A percentile compares a stretch with the other conserved stretches of the same genome.
Evolutionary conservation across 1,140 invertebrate species (phyloP).

Genomic region (Trissolcus basalis): DNA sequence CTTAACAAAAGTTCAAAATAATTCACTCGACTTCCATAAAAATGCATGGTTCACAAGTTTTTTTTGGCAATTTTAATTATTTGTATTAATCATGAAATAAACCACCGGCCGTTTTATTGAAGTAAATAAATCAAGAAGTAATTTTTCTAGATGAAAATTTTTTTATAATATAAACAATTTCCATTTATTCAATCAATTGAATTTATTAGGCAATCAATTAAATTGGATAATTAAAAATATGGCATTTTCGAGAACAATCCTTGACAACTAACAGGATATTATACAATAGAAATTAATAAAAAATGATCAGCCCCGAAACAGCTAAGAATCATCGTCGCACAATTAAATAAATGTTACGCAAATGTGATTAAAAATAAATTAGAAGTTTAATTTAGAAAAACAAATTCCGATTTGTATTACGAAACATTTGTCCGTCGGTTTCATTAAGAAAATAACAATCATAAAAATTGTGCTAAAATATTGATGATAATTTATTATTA

Average conservation of each 20-base stretch:
- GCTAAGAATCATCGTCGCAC: not conserved
- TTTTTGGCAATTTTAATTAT: too few species aligned
- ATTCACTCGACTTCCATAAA: too few species aligned
- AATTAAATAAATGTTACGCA: constrained; percentile 4
- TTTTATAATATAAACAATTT: too few species aligned
- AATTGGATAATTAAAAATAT: not conserved
- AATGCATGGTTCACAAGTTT: too few species aligned
- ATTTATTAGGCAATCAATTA: too few species aligned
- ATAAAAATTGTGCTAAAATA: not conserved
- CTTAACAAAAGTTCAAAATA: too few species aligned
- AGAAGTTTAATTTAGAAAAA: not conserved
- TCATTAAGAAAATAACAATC: not conserved
- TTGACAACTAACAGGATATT: not conserved
- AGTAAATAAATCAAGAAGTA: too few species aligned
- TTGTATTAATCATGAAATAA: too few species aligned
- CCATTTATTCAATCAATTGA: too few species aligned
- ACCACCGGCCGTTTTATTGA: too few species aligned
- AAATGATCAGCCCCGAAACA: not conserved
- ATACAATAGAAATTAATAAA: not conserved
- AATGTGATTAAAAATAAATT: constrained; percentile 12
- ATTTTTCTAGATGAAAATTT: too few species aligned
- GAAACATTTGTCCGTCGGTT: constrained; percentile 3
- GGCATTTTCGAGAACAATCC: not conserved
- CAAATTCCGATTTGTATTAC: not conserved
- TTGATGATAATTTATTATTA: too few species aligned